Percentiles rank a stretch among this genome's conserved stretches.
These are phyloP conservation scores for Machimus atricapillus DNA, from an alignment of 2,888 invertebrate species.

Conservation along the genomic window DNA sequence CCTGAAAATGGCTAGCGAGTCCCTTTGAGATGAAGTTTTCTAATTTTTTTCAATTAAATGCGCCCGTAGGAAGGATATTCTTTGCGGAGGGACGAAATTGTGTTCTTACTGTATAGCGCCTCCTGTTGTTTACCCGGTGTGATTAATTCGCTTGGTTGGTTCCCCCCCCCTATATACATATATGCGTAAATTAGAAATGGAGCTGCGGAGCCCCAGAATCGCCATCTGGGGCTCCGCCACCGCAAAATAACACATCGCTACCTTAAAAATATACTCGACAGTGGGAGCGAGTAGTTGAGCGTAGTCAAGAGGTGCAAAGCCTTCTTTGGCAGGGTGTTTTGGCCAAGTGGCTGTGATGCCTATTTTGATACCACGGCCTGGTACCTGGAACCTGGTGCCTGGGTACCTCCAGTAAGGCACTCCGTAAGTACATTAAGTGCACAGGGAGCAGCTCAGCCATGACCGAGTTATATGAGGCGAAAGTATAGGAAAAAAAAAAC, in stretches of 20 bases:
- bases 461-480: constrained; percentile 10
- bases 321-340: background rate
- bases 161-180: too few species aligned
- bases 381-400: background rate
- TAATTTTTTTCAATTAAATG: background rate
- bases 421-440: background rate
- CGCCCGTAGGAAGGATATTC: background rate
- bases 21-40: background rate
- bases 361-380: background rate
- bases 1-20: constrained; percentile 14
- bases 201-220: background rate
- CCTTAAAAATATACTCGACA: background rate
- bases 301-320: background rate
- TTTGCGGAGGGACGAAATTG: background rate
- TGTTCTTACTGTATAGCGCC: background rate
- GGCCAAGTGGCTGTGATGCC: background rate
- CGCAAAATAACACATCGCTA: constrained; percentile 12
- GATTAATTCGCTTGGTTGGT: background rate
- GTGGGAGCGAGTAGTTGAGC: background rate
- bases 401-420: background rate
- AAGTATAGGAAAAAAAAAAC: background rate
- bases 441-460: background rate
- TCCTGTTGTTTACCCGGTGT: background rate
- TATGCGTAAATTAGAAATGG: background rate
- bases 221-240: background rate